Evolutionary conservation across 1,140 invertebrate species (phyloP).

Genomic region (Brachionus koreanus): DNA sequence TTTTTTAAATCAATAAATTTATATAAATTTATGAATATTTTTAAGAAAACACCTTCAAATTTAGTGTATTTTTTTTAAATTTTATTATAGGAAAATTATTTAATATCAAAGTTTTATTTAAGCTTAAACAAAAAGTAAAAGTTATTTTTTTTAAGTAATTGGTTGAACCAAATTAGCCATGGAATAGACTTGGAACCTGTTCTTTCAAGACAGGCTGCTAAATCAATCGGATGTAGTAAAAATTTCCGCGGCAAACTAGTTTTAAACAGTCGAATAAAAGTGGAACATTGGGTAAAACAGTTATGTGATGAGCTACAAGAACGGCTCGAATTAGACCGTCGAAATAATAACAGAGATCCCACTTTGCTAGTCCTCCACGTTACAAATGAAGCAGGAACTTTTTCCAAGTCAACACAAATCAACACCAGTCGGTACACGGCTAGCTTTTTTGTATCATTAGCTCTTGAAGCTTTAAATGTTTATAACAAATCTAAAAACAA

Average conservation of each 20-base stretch:
- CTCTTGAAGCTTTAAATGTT: neutral
- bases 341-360: slow-evolving; percentile 45
- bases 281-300: slow-evolving; percentile 70
- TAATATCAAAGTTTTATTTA: no score
- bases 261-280: slow-evolving; percentile 58
- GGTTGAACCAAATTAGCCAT: slow-evolving; percentile 78
- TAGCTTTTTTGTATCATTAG: neutral
- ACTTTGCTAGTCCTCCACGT: slow-evolving; percentile 10
- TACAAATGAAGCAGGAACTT: slow-evolving; percentile 29
- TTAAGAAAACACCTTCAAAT: no score
- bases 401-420: slow-evolving; percentile 27
- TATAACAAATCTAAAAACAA: slow-evolving; percentile 32
- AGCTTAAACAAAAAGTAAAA: no score
- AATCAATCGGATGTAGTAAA: slow-evolving; percentile 92
- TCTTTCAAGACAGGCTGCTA: slow-evolving; percentile 72
- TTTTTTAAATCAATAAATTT: no score
- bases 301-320: slow-evolving; percentile 76
- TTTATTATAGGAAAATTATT: neutral
- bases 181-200: slow-evolving; percentile 85
- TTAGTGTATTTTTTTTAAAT: no score
- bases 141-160: slow-evolving; percentile 57
- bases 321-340: slow-evolving; percentile 72
- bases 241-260: slow-evolving; percentile 76
- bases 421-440: neutral
- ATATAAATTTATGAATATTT: no score